These are phyloP conservation scores for Phengaris alcon DNA, from an alignment of 2,888 invertebrate species.

Conservation along the genomic window DNA sequence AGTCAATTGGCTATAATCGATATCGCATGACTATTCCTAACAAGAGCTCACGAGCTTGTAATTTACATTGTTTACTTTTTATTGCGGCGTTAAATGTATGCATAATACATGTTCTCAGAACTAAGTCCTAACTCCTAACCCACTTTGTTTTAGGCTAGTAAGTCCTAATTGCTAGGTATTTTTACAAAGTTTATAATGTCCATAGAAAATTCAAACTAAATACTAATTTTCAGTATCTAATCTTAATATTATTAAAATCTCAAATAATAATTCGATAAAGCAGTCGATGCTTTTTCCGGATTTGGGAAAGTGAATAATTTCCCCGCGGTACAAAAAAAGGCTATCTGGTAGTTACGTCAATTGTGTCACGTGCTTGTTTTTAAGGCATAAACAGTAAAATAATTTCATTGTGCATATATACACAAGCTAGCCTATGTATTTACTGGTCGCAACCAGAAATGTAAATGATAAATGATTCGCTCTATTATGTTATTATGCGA, in stretches of 20 bases:
- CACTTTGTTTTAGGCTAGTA: neutral
- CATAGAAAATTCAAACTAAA: too few relatives aligned
- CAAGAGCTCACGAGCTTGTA: slow-evolving; percentile 1
- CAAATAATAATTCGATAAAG: too few relatives aligned
- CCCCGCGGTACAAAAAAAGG: too few relatives aligned
- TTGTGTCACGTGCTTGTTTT: too few relatives aligned
- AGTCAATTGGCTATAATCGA: slow-evolving; percentile 8
- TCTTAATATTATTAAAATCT: too few relatives aligned
- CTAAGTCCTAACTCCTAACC: neutral
- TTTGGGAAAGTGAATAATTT: too few relatives aligned
- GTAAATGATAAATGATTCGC: slow-evolving; percentile 10
- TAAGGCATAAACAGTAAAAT: neutral
- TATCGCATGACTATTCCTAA: neutral
- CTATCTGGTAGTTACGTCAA: too few relatives aligned
- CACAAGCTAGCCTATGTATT: neutral
- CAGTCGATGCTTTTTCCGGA: too few relatives aligned
- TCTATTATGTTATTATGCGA: neutral
- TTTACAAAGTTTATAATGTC: too few relatives aligned
- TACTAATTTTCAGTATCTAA: too few relatives aligned
- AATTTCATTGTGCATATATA: neutral
- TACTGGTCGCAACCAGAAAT: neutral
- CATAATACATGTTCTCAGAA: neutral
- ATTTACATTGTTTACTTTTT: slow-evolving; percentile 17
- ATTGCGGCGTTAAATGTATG: slow-evolving; percentile 18
- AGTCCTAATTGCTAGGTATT: too few relatives aligned